Evolutionary conservation across 2,888 invertebrate species (phyloP).

Genomic region (Hypolimnas misippus): DNA sequence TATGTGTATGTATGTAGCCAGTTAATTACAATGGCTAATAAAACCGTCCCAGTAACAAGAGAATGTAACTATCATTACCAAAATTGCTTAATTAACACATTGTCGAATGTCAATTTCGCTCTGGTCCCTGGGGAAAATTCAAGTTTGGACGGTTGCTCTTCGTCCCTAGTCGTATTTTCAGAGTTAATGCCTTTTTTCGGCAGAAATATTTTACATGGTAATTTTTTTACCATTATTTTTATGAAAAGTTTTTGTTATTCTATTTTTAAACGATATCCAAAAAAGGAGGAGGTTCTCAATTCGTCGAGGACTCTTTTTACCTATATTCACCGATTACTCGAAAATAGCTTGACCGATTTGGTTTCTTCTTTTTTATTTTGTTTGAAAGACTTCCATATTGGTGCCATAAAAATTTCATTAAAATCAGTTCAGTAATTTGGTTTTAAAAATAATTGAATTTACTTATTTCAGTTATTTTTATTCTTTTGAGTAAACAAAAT

Average conservation of each 20-base stretch:
- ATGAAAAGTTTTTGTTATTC: not conserved
- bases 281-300: no score
- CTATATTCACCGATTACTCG: no score
- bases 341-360: no score
- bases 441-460: no score
- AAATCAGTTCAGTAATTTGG: no score
- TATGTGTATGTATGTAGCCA: constrained; percentile 2
- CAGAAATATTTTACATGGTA: not conserved
- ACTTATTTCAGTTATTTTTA: no score
- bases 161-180: constrained; percentile 20
- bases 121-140: constrained; percentile 29
- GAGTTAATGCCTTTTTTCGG: constrained; percentile 6
- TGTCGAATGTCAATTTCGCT: constrained; percentile 32
- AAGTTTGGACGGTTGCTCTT: constrained; percentile 1
- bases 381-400: no score
- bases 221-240: not conserved
- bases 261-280: no score
- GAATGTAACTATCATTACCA: constrained; percentile 26
- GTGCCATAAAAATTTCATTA: no score
- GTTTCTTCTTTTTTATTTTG: no score
- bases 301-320: no score
- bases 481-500: no score
- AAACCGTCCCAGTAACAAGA: constrained; percentile 25
- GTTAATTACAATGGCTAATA: constrained; percentile 24
- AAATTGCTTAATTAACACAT: constrained; percentile 33